These are phyloP conservation scores for Coelopa pilipes DNA, from an alignment of 2,888 invertebrate species.

Conservation along the genomic window DNA sequence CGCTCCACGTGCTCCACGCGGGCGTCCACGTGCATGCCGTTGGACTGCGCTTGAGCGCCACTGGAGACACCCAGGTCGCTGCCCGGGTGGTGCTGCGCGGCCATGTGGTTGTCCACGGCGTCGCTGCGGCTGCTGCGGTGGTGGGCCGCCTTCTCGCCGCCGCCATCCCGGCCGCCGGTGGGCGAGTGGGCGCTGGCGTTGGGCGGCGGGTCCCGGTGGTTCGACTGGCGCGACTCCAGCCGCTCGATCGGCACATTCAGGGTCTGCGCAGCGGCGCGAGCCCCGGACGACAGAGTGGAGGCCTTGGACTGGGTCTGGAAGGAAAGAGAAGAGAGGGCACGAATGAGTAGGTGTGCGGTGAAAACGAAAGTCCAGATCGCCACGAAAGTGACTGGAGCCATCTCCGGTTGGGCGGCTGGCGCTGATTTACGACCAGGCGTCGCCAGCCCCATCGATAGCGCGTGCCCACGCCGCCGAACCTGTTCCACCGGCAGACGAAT, in stretches of 20 bases:
- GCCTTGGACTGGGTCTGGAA: conserved; percentile 65
- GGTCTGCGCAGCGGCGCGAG: conserved; percentile 66
- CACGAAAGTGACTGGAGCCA: too few species aligned
- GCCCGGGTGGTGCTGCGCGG: conserved; percentile 46
- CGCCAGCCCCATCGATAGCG: too few species aligned
- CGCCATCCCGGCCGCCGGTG: conserved; percentile 29
- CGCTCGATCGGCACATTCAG: conserved; percentile 66
- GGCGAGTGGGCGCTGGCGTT: conserved; percentile 37
- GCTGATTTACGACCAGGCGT: too few species aligned
- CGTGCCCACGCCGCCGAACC: too few species aligned
- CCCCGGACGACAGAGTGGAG: conserved; percentile 65
- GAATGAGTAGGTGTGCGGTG: too few species aligned
- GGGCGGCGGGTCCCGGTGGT: conserved; percentile 48
- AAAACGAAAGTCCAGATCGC: too few species aligned
- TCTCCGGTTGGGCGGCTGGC: too few species aligned
- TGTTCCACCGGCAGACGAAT: too few species aligned
- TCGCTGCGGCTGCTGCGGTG: conserved; percentile 45
- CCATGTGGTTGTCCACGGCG: conserved; percentile 46
- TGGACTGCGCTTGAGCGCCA: conserved; percentile 26
- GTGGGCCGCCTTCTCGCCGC: conserved; percentile 26
- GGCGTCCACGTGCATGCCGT: conserved; percentile 40
- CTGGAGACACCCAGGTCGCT: conserved; percentile 27
- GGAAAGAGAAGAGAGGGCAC: background rate
- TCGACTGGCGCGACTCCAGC: conserved; percentile 63
- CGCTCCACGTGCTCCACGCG: conserved; percentile 46